These are phyloP conservation scores for Busseola fusca DNA, from an alignment of 2,888 invertebrate genomes.

Conservation along the genomic window DNA sequence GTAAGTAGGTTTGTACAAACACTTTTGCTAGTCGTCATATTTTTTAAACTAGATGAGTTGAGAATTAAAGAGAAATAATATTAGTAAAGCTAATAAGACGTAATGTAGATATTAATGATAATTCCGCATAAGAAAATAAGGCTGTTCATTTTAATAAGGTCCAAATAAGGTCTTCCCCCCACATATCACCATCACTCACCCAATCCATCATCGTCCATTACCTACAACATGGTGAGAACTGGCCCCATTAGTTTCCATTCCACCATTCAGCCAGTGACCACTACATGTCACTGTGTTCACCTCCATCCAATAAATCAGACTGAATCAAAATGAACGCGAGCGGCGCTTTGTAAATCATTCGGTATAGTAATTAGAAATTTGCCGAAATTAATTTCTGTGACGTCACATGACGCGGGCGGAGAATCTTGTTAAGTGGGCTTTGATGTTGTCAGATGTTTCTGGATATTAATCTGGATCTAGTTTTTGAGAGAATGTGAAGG, in stretches of 20 bases:
- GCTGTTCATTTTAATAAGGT: not conserved
- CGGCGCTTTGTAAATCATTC: constrained; percentile 58
- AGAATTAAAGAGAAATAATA: not conserved
- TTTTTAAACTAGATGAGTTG: too few relatives aligned
- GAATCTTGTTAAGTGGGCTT: constrained; percentile 39
- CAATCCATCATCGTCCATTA: constrained; percentile 39
- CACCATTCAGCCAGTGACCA: constrained; percentile 30
- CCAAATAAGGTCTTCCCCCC: constrained; percentile 10
- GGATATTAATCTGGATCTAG: constrained; percentile 34
- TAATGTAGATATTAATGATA: too few relatives aligned
- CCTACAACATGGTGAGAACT: constrained; percentile 36
- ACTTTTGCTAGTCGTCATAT: too few relatives aligned
- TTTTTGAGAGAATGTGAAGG: constrained; percentile 14
- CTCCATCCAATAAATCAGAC: constrained; percentile 52
- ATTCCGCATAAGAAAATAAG: not conserved
- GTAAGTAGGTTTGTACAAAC: too few relatives aligned
- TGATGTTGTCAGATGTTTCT: constrained; percentile 36
- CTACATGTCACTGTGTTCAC: constrained; percentile 33
- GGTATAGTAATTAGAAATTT: constrained; percentile 59
- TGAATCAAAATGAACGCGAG: constrained; percentile 55
- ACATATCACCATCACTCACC: constrained; percentile 11
- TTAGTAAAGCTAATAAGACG: not conserved
- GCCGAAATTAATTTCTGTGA: constrained; percentile 54
- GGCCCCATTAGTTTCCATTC: constrained; percentile 47
- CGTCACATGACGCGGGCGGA: constrained; percentile 29